phyloP scores from a whole-genome alignment of 2,888 invertebrate genomes.

The Sesia bembeciformis region DNA sequence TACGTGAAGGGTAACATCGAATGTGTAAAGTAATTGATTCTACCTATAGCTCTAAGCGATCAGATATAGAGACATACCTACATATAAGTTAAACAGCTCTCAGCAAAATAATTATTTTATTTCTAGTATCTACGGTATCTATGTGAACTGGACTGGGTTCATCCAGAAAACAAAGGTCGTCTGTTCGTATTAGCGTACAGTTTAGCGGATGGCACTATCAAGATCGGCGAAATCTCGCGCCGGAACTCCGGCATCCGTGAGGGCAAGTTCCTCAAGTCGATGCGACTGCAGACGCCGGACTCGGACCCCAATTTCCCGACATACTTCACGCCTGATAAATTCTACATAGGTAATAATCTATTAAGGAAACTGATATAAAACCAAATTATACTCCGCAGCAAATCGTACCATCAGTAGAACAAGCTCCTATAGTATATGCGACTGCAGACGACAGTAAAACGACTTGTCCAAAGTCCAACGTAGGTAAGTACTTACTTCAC shows the following conservation, averaged over 20 bases:
- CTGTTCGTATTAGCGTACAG: constrained; percentile 85
- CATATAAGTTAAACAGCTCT: too few species aligned
- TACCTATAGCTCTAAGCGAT: too few species aligned
- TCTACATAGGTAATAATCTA: constrained; percentile 78
- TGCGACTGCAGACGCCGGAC: constrained; percentile 79
- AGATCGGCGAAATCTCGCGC: constrained; percentile 81
- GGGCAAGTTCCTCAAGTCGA: constrained; percentile 83
- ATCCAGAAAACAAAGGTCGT: constrained; percentile 84
- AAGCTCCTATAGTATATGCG: too few species aligned
- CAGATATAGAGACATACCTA: too few species aligned
- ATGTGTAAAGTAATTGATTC: too few species aligned
- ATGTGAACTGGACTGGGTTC: constrained; percentile 83
- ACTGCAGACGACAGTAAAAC: too few species aligned
- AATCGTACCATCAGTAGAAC: too few species aligned
- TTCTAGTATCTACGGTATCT: constrained; percentile 79
- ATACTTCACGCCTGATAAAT: constrained; percentile 85
- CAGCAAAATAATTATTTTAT: too few species aligned
- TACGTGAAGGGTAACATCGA: too few species aligned
- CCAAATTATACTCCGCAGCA: too few species aligned
- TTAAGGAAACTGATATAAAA: too few species aligned
- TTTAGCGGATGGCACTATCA: constrained; percentile 83
- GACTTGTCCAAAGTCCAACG: neutral
- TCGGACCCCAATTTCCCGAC: constrained; percentile 80
- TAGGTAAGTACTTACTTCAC: neutral
- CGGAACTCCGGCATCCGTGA: constrained; percentile 84